Percentiles rank a stretch among this genome's conserved stretches.
phyloP scores from a whole-genome alignment of 2,888 invertebrate genomes.

The Meloe dianella region DNA sequence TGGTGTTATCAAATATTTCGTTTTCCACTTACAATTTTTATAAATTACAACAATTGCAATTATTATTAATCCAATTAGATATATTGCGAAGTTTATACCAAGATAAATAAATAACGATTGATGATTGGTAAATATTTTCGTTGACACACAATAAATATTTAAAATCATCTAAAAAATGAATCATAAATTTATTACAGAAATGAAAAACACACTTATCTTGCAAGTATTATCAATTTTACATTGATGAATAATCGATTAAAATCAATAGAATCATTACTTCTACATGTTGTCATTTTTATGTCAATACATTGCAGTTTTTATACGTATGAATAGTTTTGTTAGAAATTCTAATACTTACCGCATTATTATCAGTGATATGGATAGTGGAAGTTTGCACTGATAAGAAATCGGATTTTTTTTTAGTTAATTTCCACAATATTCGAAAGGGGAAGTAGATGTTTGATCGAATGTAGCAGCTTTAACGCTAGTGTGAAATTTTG shows the following conservation, averaged over 20 bases:
- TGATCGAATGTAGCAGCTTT: too few species aligned
- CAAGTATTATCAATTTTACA: neutral
- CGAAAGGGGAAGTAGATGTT: too few species aligned
- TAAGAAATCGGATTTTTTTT: neutral
- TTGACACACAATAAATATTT: neutral
- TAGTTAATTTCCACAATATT: too few species aligned
- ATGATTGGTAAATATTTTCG: neutral
- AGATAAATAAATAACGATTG: neutral
- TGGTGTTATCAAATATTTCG: neutral
- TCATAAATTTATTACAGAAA: neutral
- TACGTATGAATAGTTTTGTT: neutral
- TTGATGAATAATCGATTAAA: conserved; percentile 2
- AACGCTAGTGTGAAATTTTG: too few species aligned
- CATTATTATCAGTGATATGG: neutral
- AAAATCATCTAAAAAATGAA: neutral
- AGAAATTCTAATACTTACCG: neutral
- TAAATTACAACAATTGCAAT: neutral
- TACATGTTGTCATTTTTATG: neutral
- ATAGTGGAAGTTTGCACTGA: neutral
- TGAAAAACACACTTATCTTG: neutral
- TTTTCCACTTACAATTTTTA: neutral
- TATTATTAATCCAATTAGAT: neutral
- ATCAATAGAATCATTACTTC: conserved; percentile 7
- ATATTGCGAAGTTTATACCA: neutral
- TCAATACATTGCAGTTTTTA: neutral